Percentiles rank a stretch among this genome's conserved stretches.
These are phyloP conservation scores for Capitulum mitella DNA, from an alignment of 2,888 invertebrate genomes.

Conservation along the genomic window DNA sequence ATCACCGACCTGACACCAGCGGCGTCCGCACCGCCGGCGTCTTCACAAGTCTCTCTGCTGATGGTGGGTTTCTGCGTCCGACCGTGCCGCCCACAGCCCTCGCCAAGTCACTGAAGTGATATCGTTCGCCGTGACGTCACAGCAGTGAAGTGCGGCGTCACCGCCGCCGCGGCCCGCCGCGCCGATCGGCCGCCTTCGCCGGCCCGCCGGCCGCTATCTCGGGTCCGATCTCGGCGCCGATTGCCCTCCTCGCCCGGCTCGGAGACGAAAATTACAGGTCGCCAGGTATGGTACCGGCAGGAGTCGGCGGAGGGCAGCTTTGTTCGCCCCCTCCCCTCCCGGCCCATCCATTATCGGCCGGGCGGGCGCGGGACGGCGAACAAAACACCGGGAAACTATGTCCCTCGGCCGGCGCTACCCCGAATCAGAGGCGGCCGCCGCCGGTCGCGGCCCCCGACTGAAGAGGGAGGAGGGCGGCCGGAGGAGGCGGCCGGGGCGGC, in stretches of 20 bases:
- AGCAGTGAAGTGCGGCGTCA: no score
- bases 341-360: slow-evolving; percentile 4
- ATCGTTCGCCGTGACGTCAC: no score
- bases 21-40: no score
- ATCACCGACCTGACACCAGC: no score
- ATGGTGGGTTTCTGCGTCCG: no score
- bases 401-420: neutral
- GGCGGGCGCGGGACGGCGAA: neutral
- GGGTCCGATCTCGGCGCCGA: neutral
- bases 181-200: no score
- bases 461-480: neutral
- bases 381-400: slow-evolving; percentile 1
- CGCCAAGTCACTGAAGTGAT: no score
- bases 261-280: neutral
- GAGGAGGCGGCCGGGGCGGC: neutral
- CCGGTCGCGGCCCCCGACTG: neutral
- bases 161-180: no score
- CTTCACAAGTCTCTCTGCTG: no score
- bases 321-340: neutral
- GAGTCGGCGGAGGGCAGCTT: neutral
- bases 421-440: neutral
- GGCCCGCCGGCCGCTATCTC: no score
- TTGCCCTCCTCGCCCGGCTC: neutral
- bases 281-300: neutral
- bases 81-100: no score